A percentile compares a stretch with the other conserved stretches of the same genome.
Evolutionary conservation across 2,113 vertebrate species (phyloP).

Genomic region (Aptenodytes forsteri): DNA sequence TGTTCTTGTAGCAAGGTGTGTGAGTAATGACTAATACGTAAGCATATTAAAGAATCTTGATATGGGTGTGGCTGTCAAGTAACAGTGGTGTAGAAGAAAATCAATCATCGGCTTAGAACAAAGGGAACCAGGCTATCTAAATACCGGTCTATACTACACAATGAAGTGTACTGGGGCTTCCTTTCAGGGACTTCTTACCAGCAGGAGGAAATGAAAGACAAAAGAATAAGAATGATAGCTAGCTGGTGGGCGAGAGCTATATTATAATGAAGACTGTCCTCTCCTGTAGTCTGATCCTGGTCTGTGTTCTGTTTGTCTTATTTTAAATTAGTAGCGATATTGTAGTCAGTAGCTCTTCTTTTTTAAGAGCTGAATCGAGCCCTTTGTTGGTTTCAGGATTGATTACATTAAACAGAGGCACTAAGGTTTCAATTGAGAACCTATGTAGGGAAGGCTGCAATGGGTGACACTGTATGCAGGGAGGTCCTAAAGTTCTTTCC

Average conservation of each 20-base stretch:
- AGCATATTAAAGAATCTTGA: not conserved
- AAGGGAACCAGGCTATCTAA: not conserved
- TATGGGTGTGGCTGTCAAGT: not conserved
- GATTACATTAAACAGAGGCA: not conserved
- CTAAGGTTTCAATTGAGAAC: not conserved
- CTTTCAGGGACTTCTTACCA: not conserved
- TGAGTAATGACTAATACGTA: not conserved
- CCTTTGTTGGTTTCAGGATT: not conserved
- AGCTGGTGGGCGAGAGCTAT: not conserved
- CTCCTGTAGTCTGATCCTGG: not conserved
- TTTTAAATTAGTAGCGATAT: not conserved
- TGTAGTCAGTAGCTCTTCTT: not conserved
- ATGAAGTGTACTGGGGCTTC: not conserved
- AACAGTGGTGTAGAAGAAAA: not conserved
- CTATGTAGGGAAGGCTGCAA: not conserved
- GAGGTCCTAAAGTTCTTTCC: not conserved
- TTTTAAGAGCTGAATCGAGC: not conserved
- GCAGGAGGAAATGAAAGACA: not conserved
- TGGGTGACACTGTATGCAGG: not conserved
- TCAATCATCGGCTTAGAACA: not conserved
- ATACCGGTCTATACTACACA: not conserved
- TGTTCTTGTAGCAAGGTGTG: not conserved
- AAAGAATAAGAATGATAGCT: not conserved
- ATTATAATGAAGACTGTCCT: not conserved
- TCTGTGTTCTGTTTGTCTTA: not conserved